These are phyloP conservation scores for Ornithorhynchus anatinus DNA, from an alignment of 2,113 vertebrate genomes.

Conservation along the genomic window DNA sequence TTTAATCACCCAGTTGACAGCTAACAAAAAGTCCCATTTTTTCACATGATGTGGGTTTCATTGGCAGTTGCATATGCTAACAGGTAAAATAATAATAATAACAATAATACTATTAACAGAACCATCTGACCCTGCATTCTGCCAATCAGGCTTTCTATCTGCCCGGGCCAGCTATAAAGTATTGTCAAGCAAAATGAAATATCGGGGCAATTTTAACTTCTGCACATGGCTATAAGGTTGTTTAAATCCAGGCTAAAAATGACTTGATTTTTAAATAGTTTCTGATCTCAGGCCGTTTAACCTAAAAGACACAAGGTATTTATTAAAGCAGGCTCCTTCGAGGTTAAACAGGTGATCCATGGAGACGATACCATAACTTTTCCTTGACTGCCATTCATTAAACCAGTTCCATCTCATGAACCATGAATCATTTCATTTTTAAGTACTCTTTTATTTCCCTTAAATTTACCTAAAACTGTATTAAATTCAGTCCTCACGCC, in stretches of 20 bases:
- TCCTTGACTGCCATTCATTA: conserved; percentile 59
- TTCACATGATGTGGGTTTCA: rapidly evolving
- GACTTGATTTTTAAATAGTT: conserved; percentile 78
- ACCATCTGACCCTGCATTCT: too few species aligned
- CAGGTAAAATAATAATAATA: too few species aligned
- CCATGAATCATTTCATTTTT: conserved; percentile 63
- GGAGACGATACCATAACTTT: conserved; percentile 45
- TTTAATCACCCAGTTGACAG: background rate
- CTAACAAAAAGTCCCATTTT: background rate
- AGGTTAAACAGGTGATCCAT: conserved; percentile 52
- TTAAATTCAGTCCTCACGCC: conserved; percentile 51
- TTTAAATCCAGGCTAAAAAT: conserved; percentile 72
- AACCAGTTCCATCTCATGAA: conserved; percentile 65
- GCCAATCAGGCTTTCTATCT: too few species aligned
- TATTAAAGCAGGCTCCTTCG: conserved; percentile 34
- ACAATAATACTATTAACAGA: too few species aligned
- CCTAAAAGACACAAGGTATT: conserved; percentile 65
- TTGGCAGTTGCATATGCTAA: background rate
- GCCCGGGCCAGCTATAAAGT: too few species aligned
- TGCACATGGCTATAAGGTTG: conserved; percentile 71
- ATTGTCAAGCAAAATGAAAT: too few species aligned
- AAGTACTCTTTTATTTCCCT: conserved; percentile 66
- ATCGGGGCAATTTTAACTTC: conserved; percentile 67
- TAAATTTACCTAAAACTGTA: conserved; percentile 73
- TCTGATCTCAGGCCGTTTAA: conserved; percentile 76